Evolutionary conservation across 2,888 invertebrate genomes (phyloP).

Genomic region (Odontomyia ornata): DNA sequence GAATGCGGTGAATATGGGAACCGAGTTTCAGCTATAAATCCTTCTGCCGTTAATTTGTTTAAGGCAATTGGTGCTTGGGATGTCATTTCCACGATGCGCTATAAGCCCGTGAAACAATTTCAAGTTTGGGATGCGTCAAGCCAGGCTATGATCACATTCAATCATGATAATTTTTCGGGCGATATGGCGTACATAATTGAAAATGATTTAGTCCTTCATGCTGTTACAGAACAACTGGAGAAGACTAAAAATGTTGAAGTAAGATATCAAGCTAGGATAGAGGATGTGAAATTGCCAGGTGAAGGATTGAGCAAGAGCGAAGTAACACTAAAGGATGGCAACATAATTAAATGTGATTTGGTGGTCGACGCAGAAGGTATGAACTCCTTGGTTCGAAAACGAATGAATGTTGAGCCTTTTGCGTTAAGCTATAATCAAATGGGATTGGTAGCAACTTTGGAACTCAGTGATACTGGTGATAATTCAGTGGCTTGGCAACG

Average conservation of each 20-base stretch:
- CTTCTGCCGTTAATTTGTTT: slow-evolving; percentile 79
- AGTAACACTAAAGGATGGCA: slow-evolving; percentile 73
- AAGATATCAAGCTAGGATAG: slow-evolving; percentile 74
- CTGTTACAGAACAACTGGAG: slow-evolving; percentile 73
- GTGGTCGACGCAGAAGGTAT: slow-evolving; percentile 95
- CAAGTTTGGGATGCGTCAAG: slow-evolving; percentile 96
- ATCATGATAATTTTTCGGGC: slow-evolving; percentile 74
- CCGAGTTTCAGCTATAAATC: slow-evolving; percentile 90
- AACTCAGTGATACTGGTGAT: slow-evolving; percentile 76
- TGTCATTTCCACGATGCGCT: slow-evolving; percentile 74
- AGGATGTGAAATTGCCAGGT: slow-evolving; percentile 69
- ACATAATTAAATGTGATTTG: slow-evolving; percentile 71
- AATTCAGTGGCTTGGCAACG: slow-evolving; percentile 96
- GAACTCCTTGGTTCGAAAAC: slow-evolving; percentile 84
- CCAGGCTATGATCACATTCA: slow-evolving; percentile 87
- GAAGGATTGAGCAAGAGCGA: slow-evolving; percentile 59
- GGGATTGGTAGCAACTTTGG: slow-evolving; percentile 91
- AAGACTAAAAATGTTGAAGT: slow-evolving; percentile 71
- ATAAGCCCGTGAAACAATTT: slow-evolving; percentile 82
- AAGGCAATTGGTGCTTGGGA: slow-evolving; percentile 84
- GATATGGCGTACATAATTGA: slow-evolving; percentile 93
- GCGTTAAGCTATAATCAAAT: slow-evolving; percentile 88
- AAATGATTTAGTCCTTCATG: slow-evolving; percentile 85
- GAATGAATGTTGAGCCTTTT: slow-evolving; percentile 83
- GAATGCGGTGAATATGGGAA: slow-evolving; percentile 77